Conservation (phyloP, 2,797 vertebrate species). For the Bradypus variegatus region DNA sequence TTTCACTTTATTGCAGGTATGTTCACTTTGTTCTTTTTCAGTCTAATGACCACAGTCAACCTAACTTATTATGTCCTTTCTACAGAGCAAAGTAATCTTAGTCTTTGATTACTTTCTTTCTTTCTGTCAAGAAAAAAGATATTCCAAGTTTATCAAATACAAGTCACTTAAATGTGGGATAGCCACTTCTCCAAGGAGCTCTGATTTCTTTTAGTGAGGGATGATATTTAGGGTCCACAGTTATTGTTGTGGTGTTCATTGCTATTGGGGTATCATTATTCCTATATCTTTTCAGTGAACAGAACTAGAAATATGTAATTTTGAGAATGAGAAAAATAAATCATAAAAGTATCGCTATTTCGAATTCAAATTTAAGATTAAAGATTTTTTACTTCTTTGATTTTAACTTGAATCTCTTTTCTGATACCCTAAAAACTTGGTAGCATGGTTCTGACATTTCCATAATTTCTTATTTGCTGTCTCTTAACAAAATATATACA, state of each 20-base stretch:
- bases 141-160: not conserved
- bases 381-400: not conserved
- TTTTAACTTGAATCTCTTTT: not conserved
- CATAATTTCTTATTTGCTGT: not conserved
- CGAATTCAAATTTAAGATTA: not conserved
- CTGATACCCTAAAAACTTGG: not conserved
- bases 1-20: not conserved
- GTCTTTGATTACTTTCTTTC: not conserved
- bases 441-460: not conserved
- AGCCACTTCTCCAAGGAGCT: not conserved
- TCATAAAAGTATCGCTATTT: not conserved
- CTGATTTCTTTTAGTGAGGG: not conserved
- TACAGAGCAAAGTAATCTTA: not conserved
- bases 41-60: not conserved
- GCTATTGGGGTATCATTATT: not conserved
- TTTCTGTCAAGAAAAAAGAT: not conserved
- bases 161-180: not conserved
- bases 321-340: not conserved
- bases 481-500: not conserved
- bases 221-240: not conserved
- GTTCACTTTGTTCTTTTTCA: not conserved
- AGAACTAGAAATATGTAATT: not conserved
- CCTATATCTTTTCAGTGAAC: not conserved
- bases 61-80: not conserved
- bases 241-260: not conserved